Percentiles rank a stretch among this genome's conserved stretches.
phyloP scores from a whole-genome alignment of 2,113 vertebrate genomes.

The Microtus pennsylvanicus region DNA sequence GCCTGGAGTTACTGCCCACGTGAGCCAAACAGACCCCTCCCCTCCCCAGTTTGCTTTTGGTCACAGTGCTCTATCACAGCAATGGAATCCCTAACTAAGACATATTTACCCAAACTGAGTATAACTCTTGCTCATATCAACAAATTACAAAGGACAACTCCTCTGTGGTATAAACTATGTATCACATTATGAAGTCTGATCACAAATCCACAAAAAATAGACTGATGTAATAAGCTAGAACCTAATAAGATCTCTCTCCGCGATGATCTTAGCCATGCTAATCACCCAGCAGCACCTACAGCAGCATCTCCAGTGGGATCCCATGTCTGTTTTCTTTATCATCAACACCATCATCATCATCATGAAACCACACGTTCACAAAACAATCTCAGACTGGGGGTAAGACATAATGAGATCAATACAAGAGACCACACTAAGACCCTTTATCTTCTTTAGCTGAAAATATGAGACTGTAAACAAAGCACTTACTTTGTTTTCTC shows the following conservation, averaged over 20 bases:
- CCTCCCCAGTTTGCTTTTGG: neutral
- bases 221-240: neutral
- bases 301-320: neutral
- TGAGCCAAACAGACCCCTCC: neutral
- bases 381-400: neutral
- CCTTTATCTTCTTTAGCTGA: neutral
- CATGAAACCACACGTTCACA: neutral
- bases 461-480: neutral
- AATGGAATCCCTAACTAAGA: neutral
- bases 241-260: neutral
- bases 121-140: neutral
- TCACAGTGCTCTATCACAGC: neutral
- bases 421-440: neutral
- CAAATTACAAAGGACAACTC: neutral
- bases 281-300: neutral
- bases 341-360: neutral
- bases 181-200: neutral
- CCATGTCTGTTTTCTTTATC: neutral
- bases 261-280: neutral
- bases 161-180: neutral
- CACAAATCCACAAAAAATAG: neutral
- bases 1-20: neutral
- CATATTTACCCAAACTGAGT: neutral
- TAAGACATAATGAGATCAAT: neutral
- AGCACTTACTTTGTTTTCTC: neutral